Evolutionary conservation across 1,140 invertebrate species (phyloP), one percentile per base, ranked within the genome.

Genomic region (Drosophila erecta): DNA sequence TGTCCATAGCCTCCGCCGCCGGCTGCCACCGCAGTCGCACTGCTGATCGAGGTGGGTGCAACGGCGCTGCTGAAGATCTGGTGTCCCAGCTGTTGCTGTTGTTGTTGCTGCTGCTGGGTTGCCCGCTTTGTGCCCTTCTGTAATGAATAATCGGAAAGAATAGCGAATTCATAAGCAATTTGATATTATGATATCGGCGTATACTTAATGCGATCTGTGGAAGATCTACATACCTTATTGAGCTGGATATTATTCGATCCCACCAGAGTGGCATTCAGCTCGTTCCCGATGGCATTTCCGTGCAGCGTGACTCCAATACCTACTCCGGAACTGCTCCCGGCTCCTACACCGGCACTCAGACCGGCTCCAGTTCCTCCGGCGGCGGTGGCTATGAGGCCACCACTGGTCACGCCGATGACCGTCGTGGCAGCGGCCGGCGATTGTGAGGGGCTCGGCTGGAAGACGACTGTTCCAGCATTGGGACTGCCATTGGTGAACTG

Each of bases 211-310:
- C 4, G 10, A 38, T 38, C 11, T 38, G 11, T 38, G 5, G 1
- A 38, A 14, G 14, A 11, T 27, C 10, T 65, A 92, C 30, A 30
- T 30, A 30, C 92, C 87, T 92, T 92, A 62, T 92, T 92, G 20
- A 92, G 78, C 76, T 92, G 92, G 54, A 92, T 92, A 54, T 92
- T 92, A 56, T 92, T 92, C 54, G 92, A 92, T 27, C 92, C 92
- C 53, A 92, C 91, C 44, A 92, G 86, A 11, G 92, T 92, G 53
- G 92, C 91, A 75, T 92, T 92, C 53, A 92, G 79, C 79, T 92
- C 92, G 81, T 90, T 92, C 17, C 90, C 92, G 58, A 91, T 81
- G 50, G 86, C 79, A 87, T 89, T 79, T 61, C 75, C 60, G 65
- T 84, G 60, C 27, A 65, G 43, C 40, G 20, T 12, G 1, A 70